Conservation (phyloP, 2,113 vertebrate genomes). For the Urocitellus parryii region DNA sequence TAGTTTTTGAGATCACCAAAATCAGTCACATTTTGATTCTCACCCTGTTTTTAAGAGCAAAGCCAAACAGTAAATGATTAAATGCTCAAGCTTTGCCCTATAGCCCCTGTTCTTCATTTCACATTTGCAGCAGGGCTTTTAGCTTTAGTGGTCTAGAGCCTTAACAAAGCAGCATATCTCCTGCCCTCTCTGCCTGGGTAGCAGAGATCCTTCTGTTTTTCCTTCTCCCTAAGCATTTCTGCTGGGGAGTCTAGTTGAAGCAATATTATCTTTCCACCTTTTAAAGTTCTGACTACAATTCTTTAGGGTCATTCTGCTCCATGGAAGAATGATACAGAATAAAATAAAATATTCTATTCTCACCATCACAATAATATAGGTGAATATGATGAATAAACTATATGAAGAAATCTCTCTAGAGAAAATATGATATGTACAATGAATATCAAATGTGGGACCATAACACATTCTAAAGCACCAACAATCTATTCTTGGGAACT, state of each 20-base stretch:
- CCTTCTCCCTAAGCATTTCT: neutral
- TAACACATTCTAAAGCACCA: slow-evolving; percentile 84
- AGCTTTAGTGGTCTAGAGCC: slow-evolving; percentile 23
- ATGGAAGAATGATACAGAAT: slow-evolving; percentile 46
- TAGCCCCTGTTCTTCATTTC: slow-evolving; percentile 17
- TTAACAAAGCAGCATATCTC: neutral
- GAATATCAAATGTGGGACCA: slow-evolving; percentile 77
- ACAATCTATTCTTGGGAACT: slow-evolving; percentile 81
- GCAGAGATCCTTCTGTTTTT: slow-evolving; percentile 6
- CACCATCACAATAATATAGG: slow-evolving; percentile 22
- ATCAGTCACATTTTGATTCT: slow-evolving; percentile 31
- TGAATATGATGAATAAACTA: slow-evolving; percentile 39
- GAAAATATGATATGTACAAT: slow-evolving; percentile 66
- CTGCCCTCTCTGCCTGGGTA: neutral
- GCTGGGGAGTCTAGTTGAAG: neutral
- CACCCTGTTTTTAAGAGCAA: slow-evolving; percentile 30
- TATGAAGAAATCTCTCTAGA: slow-evolving; percentile 65
- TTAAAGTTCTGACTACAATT: slow-evolving; percentile 31
- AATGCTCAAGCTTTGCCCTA: neutral
- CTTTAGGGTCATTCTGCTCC: slow-evolving; percentile 51
- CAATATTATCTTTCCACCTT: slow-evolving; percentile 19
- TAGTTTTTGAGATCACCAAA: slow-evolving; percentile 48
- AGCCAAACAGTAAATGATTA: slow-evolving; percentile 34
- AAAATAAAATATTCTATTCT: slow-evolving; percentile 56
- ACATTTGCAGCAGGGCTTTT: neutral